phyloP scores from a whole-genome alignment of 1,140 invertebrate species.

The Heliconius hermathena region DNA sequence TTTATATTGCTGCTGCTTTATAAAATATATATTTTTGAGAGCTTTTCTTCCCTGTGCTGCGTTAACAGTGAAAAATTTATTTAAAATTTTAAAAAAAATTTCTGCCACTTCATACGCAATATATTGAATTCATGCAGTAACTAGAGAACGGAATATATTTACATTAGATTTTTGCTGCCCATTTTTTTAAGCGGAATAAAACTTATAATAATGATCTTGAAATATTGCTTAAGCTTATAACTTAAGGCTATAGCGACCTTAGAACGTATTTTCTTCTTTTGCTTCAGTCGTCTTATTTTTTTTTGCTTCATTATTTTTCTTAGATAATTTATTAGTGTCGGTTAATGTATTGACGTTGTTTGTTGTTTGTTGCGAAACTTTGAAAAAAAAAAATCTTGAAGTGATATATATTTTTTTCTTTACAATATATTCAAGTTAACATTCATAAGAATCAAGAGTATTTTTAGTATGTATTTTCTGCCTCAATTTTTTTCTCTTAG shows the following conservation, averaged over 20 bases:
- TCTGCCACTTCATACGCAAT: neutral
- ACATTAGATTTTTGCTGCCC: neutral
- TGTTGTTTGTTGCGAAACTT: neutral
- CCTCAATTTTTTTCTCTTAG: too few species aligned
- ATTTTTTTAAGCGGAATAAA: neutral
- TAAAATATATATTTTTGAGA: too few species aligned
- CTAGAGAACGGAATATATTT: neutral
- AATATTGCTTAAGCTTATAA: neutral
- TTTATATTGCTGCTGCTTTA: too few species aligned
- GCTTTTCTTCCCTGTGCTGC: too few species aligned
- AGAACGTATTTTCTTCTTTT: neutral
- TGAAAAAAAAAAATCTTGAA: neutral
- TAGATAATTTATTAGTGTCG: neutral
- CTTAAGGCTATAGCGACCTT: neutral
- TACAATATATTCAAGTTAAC: neutral
- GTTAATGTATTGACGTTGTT: conserved; percentile 5
- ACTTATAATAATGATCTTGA: neutral
- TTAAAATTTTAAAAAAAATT: too few species aligned
- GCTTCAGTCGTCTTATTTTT: neutral
- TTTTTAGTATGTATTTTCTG: too few species aligned
- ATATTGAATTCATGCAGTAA: neutral
- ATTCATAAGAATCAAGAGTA: neutral
- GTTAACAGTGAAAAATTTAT: too few species aligned
- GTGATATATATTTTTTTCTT: neutral
- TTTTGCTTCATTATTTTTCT: neutral